Percentiles rank a stretch among this genome's conserved stretches.
phyloP scores from a whole-genome alignment of 1,140 invertebrate genomes.

The Teleogryllus occipitalis region DNA sequence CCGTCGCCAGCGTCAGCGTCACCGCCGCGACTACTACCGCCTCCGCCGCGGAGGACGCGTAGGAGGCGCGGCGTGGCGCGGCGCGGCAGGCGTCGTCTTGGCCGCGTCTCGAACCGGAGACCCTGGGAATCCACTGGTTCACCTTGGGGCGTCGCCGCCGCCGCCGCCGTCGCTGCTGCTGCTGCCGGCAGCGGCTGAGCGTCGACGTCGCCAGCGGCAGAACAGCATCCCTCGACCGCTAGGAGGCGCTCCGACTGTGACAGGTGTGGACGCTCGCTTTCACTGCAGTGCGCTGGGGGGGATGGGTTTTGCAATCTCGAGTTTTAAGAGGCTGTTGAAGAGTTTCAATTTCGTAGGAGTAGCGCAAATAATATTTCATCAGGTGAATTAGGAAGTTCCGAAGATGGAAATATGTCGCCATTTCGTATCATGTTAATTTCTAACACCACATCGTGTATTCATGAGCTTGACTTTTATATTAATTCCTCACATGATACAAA shows the following conservation, averaged over 20 bases:
- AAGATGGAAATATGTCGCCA: no score
- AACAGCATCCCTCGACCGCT: background rate
- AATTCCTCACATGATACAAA: no score
- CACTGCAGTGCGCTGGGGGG: background rate
- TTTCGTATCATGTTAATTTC: no score
- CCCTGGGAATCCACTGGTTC: background rate
- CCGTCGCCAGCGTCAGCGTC: background rate
- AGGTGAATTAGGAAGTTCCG: no score
- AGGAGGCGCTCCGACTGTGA: no score
- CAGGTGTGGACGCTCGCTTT: background rate
- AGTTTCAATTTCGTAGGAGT: no score
- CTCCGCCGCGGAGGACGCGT: background rate
- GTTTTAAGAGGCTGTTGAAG: no score
- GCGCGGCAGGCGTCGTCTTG: background rate
- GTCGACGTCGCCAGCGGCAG: no score
- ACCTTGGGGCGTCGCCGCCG: background rate
- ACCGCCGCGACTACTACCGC: background rate
- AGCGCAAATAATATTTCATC: no score
- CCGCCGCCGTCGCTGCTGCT: background rate
- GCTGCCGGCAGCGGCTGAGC: background rate
- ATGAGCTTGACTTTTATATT: no score
- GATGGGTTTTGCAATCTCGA: no score
- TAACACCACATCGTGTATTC: no score
- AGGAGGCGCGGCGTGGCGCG: background rate
- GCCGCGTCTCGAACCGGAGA: background rate